Base-by-base conservation (phyloP, 1,140 invertebrate species). In the Euura lappo region DNA sequence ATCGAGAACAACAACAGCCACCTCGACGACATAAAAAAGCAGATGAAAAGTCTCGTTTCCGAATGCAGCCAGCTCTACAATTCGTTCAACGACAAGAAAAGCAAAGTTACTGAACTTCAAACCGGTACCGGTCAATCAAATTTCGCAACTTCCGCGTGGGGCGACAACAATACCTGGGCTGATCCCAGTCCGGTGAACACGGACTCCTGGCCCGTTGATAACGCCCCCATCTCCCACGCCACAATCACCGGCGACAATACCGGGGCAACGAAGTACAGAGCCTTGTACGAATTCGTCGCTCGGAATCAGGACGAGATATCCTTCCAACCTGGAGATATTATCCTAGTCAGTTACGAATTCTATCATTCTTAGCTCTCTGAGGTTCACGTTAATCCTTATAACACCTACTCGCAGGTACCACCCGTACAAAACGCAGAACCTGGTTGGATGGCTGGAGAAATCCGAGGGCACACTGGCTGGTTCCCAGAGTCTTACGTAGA, bases 401-500 rank as follows among this genome's bases (percentile, higher is more conserved):
- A 72, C 71, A 74, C 74, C 51, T 71, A 81, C 83, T 81, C 88
- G 47, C 77, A 93, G 89, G 93, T 98, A 43, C 94, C 96, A 44
- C 87, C 93, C 45, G 93, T 94, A 72, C 94, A 97, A 86, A 94
- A 93, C 79, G 94, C 95, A 1, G 98, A 99, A 83, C 97, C 97
- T 7, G 98, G 98, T n/a, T 99, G 98, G 98, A 89, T 97, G 76
- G 95, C 96, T 76, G 98, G 98, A 4, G 95, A 97, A 82, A 91
- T 97, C 45, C 90, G 94, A 80, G 95, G 95, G 42, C 92, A 94
- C 75, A 94, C 93, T 5, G 98, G 98, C n/a, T 99, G 97, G 96
- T 99, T 99, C 88, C 98, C 98, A 3, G 96, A 98, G 86, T 96
- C 96, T 4, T 99, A 99, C 86, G 97, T 97, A 10, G 96, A 98